Base-by-base conservation (phyloP, 2,113 vertebrate genomes). In the Neotoma lepida region DNA sequence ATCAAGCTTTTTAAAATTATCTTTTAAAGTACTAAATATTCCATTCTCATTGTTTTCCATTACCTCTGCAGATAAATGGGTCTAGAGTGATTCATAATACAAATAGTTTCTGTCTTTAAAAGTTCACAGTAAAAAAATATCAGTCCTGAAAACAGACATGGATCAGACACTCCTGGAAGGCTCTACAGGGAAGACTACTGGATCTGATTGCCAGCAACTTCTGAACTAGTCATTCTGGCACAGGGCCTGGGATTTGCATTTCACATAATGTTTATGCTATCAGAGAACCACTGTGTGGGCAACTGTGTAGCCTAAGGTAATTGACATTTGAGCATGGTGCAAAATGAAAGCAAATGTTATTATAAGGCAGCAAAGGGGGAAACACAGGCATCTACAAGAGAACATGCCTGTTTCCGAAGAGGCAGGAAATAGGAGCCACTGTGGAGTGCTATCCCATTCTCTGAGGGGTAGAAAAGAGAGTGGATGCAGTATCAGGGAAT, bases 191-290 rank as follows among this genome's bases (percentile, higher is more conserved):
- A 41, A 39, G 54, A 63, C 28, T 1, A 3, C 41, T 28, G n/a
- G 2, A 33, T 39, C 30, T 0, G 0, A 18, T 39, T 46, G 0
- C 1, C 46, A 54, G 66, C 0, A 0, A 0, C 77, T 54, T 68
- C 61, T 85, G 76, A 80, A 9, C 13, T 26, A 24, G 41, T 12
- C 9, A 33, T 4, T 71, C 14, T 33, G 44, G 51, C 26, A 13
- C 1, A 6, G 33, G 30, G 18, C 24, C 51, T 30, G 41, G 35
- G 4, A 51, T 80, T 14, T 56, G 15, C 1, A 1, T 54, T 68
- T 46, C 46, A 18, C 3, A 6, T 7, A 24, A 68, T 12, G 39
- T 4, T 0, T 22, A 33, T 39, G 54, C 10, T 68, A 18, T 80
- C 24, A 56, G 90, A 87, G 68, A 51, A 71, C 10, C 7, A 35